phyloP scores from a whole-genome alignment of 2,888 invertebrate genomes.

The Graphium colonna region DNA sequence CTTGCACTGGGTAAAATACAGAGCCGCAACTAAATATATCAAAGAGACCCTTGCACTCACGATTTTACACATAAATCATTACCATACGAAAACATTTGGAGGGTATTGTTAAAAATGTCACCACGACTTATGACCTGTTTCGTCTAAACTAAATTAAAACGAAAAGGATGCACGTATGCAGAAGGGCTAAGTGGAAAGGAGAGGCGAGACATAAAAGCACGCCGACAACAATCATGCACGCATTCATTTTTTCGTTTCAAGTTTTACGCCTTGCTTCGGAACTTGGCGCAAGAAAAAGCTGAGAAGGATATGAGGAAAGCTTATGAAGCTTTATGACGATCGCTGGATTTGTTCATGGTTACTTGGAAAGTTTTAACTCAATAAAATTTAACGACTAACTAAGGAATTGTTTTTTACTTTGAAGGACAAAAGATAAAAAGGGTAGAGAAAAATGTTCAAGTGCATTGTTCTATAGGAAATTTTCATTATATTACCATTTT shows the following conservation, averaged over 20 bases:
- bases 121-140: slow-evolving; percentile 76
- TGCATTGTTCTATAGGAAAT: no score
- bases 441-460: no score
- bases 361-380: no score
- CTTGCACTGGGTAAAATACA: slow-evolving; percentile 56
- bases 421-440: no score
- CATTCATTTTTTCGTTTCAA: slow-evolving; percentile 32
- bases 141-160: slow-evolving; percentile 70
- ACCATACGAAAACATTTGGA: slow-evolving; percentile 78
- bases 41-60: slow-evolving; percentile 59
- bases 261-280: slow-evolving; percentile 16
- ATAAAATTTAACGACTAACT: no score
- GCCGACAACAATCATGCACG: slow-evolving; percentile 51
- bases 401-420: no score
- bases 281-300: slow-evolving; percentile 13
- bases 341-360: not conserved
- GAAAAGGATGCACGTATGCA: slow-evolving; percentile 49
- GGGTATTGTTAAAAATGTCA: slow-evolving; percentile 77
- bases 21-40: slow-evolving; percentile 49
- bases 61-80: slow-evolving; percentile 77
- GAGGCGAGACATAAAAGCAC: slow-evolving; percentile 56
- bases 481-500: no score
- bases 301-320: not conserved
- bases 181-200: slow-evolving; percentile 47
- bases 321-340: not conserved